Conservation (phyloP, 2,113 vertebrate species). For the Cebidichthys violaceus region DNA sequence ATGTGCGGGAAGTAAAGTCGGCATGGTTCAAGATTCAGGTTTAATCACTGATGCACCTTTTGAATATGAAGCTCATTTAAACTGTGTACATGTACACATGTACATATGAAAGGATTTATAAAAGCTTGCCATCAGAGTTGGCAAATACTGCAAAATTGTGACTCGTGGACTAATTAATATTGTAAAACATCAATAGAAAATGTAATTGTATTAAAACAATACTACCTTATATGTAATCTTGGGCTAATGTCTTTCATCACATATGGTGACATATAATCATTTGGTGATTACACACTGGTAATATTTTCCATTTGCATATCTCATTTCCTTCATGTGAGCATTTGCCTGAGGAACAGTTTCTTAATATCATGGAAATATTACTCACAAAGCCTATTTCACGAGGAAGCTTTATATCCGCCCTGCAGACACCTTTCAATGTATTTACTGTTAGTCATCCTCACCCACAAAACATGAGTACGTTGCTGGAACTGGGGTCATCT, state of each 20-base stretch:
- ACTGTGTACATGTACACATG: not conserved
- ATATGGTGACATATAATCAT: not conserved
- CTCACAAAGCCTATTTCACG: not conserved
- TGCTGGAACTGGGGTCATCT: conserved; percentile 91
- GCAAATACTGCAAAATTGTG: not conserved
- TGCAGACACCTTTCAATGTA: conserved; percentile 11
- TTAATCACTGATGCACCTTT: not conserved
- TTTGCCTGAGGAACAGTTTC: conserved; percentile 4
- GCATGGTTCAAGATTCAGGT: not conserved
- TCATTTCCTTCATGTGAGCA: not conserved
- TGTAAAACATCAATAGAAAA: not conserved
- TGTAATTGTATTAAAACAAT: not conserved
- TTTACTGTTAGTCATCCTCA: conserved; percentile 81
- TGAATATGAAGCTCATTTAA: not conserved
- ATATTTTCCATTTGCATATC: conserved; percentile 5
- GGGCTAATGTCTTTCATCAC: not conserved
- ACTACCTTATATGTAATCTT: not conserved
- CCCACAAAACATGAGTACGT: conserved; percentile 99
- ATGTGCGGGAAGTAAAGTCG: not conserved
- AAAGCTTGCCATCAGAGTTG: not conserved
- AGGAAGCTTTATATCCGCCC: conserved; percentile 20
- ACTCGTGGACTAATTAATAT: not conserved
- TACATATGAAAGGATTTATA: not conserved
- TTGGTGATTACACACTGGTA: not conserved
- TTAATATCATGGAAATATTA: conserved; percentile 32